phyloP scores from a whole-genome alignment of 2,888 invertebrate species.

The Smittia sp. region DNA sequence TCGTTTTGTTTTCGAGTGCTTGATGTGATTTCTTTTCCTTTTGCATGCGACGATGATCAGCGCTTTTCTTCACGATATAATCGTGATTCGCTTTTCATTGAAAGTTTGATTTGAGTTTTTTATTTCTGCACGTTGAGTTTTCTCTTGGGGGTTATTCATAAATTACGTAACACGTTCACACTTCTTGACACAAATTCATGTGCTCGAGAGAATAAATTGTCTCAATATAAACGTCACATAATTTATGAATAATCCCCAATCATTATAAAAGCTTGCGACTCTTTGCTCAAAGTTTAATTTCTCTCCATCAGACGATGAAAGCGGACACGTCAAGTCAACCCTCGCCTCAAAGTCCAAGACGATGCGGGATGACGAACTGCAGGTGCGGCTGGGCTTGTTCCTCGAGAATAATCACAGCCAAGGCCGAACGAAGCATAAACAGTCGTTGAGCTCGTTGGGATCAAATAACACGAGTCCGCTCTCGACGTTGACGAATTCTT shows the following conservation, averaged over 20 bases:
- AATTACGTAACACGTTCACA: not conserved
- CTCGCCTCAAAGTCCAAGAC: constrained; percentile 54
- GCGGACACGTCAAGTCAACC: constrained; percentile 64
- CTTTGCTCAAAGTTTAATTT: not conserved
- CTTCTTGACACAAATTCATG: not conserved
- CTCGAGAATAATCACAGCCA: constrained; percentile 65
- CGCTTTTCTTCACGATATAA: constrained; percentile 3
- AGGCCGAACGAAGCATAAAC: constrained; percentile 51
- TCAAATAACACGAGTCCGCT: constrained; percentile 84
- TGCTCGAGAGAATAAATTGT: too few relatives aligned
- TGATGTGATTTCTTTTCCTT: constrained; percentile 28
- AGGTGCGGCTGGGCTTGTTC: constrained; percentile 78
- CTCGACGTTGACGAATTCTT: constrained; percentile 84
- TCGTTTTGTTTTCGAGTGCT: constrained; percentile 7
- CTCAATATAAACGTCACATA: not conserved
- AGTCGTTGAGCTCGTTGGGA: constrained; percentile 60
- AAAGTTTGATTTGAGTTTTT: not conserved
- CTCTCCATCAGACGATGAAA: constrained; percentile 65
- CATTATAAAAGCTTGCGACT: not conserved
- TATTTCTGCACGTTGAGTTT: constrained; percentile 23
- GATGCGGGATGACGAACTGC: constrained; percentile 67
- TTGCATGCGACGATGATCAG: not conserved
- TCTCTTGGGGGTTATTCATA: not conserved
- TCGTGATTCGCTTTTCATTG: not conserved
- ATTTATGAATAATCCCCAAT: not conserved